These are phyloP conservation scores for Ichneumon xanthorius DNA, from an alignment of 2,888 invertebrate species.

Conservation along the genomic window DNA sequence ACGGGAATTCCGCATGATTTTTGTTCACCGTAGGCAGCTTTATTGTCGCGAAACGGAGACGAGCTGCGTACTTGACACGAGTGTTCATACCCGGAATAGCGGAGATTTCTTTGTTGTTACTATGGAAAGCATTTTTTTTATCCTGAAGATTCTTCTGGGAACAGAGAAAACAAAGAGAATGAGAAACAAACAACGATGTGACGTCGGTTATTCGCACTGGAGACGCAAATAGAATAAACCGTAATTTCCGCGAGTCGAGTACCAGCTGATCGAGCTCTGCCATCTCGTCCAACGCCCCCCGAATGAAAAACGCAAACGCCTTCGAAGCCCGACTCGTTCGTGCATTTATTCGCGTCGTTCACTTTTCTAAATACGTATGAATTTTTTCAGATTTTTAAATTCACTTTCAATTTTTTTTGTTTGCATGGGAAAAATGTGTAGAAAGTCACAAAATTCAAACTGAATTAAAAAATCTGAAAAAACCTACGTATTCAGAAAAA, in stretches of 20 bases:
- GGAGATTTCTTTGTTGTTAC: slow-evolving; percentile 7
- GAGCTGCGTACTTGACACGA: neutral
- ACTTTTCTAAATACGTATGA: too few species aligned
- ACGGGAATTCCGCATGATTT: slow-evolving; percentile 13
- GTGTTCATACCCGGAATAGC: neutral
- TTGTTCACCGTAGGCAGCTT: slow-evolving; percentile 12
- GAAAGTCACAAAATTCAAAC: too few species aligned
- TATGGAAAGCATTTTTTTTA: neutral
- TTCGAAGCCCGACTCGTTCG: neutral
- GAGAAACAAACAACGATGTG: neutral
- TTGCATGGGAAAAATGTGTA: too few species aligned
- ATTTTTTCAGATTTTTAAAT: too few species aligned
- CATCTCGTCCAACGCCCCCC: neutral
- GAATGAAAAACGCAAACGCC: neutral
- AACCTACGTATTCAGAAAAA: too few species aligned
- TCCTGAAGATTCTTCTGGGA: neutral
- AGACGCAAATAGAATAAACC: neutral
- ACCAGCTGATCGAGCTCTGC: neutral
- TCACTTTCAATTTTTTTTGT: too few species aligned
- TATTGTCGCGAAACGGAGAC: slow-evolving; percentile 8
- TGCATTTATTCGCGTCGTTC: too few species aligned
- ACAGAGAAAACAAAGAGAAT: neutral
- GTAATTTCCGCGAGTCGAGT: neutral
- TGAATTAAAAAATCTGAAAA: too few species aligned
- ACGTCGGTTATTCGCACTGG: neutral